Conservation (phyloP, 2,797 vertebrate genomes). For the Microtus californicus region DNA sequence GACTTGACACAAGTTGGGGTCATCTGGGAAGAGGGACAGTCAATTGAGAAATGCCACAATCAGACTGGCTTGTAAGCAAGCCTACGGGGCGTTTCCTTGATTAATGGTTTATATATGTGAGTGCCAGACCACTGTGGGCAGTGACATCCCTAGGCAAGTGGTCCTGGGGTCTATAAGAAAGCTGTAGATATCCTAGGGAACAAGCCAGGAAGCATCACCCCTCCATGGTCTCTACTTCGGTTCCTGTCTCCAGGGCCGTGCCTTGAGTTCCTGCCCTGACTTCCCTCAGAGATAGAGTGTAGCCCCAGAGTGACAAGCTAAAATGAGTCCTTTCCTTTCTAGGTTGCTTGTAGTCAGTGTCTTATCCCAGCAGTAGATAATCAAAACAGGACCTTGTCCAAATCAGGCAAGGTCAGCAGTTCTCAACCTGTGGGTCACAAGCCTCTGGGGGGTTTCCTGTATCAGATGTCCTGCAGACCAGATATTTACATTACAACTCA, state of each 20-base stretch:
- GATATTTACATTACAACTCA: neutral
- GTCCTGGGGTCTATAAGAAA: neutral
- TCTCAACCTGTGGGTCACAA: neutral
- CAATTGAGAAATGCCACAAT: neutral
- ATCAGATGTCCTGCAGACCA: neutral
- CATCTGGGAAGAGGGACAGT: neutral
- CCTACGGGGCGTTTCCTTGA: neutral
- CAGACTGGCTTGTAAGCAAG: neutral
- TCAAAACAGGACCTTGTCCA: neutral
- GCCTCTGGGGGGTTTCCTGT: too few relatives aligned
- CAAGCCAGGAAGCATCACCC: neutral
- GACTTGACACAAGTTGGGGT: neutral
- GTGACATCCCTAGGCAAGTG: neutral
- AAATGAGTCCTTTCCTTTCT: neutral
- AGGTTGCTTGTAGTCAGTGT: neutral
- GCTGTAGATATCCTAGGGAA: neutral
- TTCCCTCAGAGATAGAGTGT: neutral
- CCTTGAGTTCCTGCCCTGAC: neutral
- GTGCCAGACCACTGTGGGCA: neutral
- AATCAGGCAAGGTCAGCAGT: neutral
- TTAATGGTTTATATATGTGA: neutral
- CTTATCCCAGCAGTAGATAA: neutral
- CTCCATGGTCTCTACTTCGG: neutral
- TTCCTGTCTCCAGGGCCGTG: neutral
- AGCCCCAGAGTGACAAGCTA: neutral